Percentiles rank a stretch among this genome's conserved stretches.
Conservation (phyloP, 2,113 vertebrate genomes). For the Saguinus midas region DNA sequence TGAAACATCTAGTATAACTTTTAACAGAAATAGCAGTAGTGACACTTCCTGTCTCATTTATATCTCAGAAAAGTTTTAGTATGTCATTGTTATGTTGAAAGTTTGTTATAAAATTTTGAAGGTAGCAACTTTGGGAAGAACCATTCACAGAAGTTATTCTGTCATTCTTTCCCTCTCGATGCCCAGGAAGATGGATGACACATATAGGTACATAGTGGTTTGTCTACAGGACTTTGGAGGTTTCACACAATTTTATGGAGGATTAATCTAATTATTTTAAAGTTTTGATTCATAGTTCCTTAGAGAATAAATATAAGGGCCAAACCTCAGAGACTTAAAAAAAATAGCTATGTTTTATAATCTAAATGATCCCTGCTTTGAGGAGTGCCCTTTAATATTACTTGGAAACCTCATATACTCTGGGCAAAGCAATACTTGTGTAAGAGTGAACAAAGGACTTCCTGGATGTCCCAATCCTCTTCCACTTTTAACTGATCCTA, state of each 20-base stretch:
- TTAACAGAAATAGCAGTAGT: neutral
- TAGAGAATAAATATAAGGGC: neutral
- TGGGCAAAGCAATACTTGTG: neutral
- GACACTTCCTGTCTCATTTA: neutral
- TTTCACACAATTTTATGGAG: neutral
- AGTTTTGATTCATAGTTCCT: neutral
- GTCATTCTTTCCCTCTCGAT: neutral
- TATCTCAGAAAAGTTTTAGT: neutral
- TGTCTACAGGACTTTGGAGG: neutral
- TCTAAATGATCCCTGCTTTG: neutral
- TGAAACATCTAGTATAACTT: neutral
- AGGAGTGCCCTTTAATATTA: neutral
- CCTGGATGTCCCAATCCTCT: neutral
- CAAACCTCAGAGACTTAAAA: neutral
- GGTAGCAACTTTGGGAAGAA: neutral
- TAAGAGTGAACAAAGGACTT: neutral
- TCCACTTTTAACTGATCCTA: neutral
- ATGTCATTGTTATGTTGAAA: neutral
- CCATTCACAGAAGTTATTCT: neutral
- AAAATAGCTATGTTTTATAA: neutral
- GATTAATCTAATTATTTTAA: neutral
- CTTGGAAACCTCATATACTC: neutral
- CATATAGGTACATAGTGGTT: no score
- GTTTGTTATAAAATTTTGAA: neutral
- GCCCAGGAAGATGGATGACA: neutral